Evolutionary conservation across 2,888 invertebrate genomes (phyloP), one percentile per base, ranked within the genome.

Genomic region (Autographa gamma): DNA sequence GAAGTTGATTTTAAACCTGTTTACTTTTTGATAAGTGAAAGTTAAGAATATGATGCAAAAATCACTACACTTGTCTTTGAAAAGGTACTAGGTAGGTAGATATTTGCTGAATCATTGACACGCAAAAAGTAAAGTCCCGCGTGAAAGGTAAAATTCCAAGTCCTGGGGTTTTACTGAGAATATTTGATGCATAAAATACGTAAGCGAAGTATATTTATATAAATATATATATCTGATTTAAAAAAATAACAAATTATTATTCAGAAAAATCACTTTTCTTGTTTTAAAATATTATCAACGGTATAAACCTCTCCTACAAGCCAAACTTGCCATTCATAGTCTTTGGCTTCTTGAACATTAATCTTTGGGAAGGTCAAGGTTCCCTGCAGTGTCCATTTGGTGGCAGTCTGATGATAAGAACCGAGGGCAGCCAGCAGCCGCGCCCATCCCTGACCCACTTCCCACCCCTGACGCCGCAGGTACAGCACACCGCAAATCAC

Each of bases 381-480:
- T 16, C 8, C 48, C n/a, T 48, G n/a, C 48, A 48, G 48, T 48
- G 48, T 48, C 48, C 48, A 48, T 48, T 48, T 48, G n/a, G n/a
- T 48, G 7, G 7, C n/a, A 34, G 59, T 14, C 4, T 34, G 32
- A 59, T 59, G n/a, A 59, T 25, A 11, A 56, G 54, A 11, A 25
- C 13, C 63, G 63, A 70, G 75, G 70, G 63, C 82, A 38, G 18
- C 41, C 19, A n/a, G 56, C 62, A 16, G 43, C 34, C 63, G 63
- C 7, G 70, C 82, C 71, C 61, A 67, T 63, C 76, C 82, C 66
- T 79, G 78, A 79, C 78, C 78, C 65, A 82, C 16, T 68, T 79
- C 61, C 41, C 19, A 63, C 74, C 79, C 60, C 48, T 38, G 38
- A 38, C 25, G 2, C 18, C 54, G 48, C 48, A 48, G n/a, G 7